These are phyloP conservation scores for Petrophora chlorosata DNA, from an alignment of 2,888 invertebrate species.

Conservation along the genomic window DNA sequence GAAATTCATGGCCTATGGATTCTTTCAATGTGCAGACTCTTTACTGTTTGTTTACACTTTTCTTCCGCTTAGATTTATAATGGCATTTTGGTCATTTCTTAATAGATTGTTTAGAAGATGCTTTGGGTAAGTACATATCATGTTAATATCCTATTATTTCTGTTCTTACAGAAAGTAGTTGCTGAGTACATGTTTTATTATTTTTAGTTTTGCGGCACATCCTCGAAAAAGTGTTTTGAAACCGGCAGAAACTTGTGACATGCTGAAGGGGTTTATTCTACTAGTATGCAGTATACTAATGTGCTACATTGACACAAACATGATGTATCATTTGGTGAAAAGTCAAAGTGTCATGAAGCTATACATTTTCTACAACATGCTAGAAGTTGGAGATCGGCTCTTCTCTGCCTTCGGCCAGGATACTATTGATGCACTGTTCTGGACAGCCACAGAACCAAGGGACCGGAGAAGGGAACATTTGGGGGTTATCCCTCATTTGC, in stretches of 20 bases:
- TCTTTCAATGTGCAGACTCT: slow-evolving; percentile 98
- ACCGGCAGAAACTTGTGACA: slow-evolving; percentile 97
- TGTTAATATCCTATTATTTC: not conserved
- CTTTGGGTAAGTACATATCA: slow-evolving; percentile 83
- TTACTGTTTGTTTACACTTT: slow-evolving; percentile 99
- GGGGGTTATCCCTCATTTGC: slow-evolving; percentile 94
- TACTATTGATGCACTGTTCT: slow-evolving; percentile 98
- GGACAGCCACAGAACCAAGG: slow-evolving; percentile 98
- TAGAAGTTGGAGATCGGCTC: slow-evolving; percentile 98
- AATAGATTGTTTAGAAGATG: slow-evolving; percentile 89
- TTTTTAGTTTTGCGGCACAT: slow-evolving; percentile 65
- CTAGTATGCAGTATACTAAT: slow-evolving; percentile 92
- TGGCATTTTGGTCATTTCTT: slow-evolving; percentile 93
- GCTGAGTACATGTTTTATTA: not conserved
- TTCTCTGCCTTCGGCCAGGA: slow-evolving; percentile 99
- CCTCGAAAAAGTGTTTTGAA: slow-evolving; percentile 85
- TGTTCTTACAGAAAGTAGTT: too few relatives aligned
- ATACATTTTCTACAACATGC: slow-evolving; percentile 99
- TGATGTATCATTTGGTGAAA: slow-evolving; percentile 98
- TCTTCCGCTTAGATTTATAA: slow-evolving; percentile 94
- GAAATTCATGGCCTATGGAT: slow-evolving; percentile 96
- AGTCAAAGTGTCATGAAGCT: slow-evolving; percentile 99
- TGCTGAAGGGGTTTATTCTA: slow-evolving; percentile 95
- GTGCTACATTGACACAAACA: slow-evolving; percentile 97
- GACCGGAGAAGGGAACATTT: slow-evolving; percentile 92